Evolutionary conservation across 2,888 invertebrate species (phyloP), one percentile per base, ranked within the genome.

Genomic region (Eudasyphora cyanicolor): DNA sequence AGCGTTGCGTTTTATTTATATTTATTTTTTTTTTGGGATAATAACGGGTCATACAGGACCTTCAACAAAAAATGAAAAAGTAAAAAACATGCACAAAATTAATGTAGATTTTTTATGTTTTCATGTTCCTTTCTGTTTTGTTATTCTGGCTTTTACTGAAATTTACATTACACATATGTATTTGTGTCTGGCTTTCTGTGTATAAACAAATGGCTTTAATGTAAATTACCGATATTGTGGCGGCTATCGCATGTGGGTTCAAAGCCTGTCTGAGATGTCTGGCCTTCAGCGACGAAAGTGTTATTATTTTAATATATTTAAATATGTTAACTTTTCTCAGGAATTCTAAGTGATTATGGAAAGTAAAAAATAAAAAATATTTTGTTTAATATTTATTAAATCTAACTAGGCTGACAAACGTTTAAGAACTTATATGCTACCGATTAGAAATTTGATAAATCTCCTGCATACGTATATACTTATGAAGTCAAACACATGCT

Each of bases 31-130:
- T 57, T 82, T 69, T 29, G 42, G 70, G 54, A n/a, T 35, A 60
- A 54, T 54, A 24, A 60, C 21, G 24, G 35, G 21, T 54, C 24
- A 60, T 57, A 27, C 51, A 64, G 21, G 27, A 60, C 57, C 27
- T 57, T 14, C 45, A 69, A 17, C 45, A 80, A 51, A 64, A 62
- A 21, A 57, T 74, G 38, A 45, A n/a, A n/a, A n/a, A n/a, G n/a
- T 76, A 62, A 38, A 60, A n/a, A 78, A 75, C 70, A 80, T 84
- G 64, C 80, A 75, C 49, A 80, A 73, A 71, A 81, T 84, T 82
- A 75, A 78, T 75, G 64, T 64, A 60, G 64, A 79, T 71, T 64
- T 78, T 62, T 54, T 64, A 54, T 38, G 24, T 42, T 73, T 62
- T 6, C 3, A 17, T 49, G 4, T 32, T 32, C n/a, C 3, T 45